Base-by-base conservation (phyloP, 2,797 vertebrate genomes). In the Pitangus sulphuratus region DNA sequence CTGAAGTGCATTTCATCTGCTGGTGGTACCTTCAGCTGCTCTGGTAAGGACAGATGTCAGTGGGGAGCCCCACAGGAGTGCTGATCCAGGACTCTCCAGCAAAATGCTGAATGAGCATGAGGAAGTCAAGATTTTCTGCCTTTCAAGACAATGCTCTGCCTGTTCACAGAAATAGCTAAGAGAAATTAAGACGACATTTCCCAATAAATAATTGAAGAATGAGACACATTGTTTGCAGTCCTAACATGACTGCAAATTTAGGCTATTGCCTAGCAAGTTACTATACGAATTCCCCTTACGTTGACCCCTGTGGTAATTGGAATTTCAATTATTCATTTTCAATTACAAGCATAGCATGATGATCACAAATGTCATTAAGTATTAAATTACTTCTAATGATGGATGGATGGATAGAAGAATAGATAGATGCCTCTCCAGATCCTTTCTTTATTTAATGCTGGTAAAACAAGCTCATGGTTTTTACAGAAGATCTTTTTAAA, bases 321-420 rank as follows among this genome's bases (percentile, higher is more conserved):
- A 98, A 97, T 98, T 98, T 98, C 97, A 98, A 96, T 97, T 98
- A 98, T 98, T 98, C 96, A 98, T 98, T 98, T 98, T 98, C 96
- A 98, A 97, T 98, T 98, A 98, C 93, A 95, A 97, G 93, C 92
- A 91, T 97, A 96, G 94, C 94, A 95, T 97, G 96, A 97, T 97
- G 97, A 98, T 97, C 96, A 97, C 95, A 98, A 97, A 97, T 97
- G 97, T 97, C 97, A 97, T 98, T 97, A 98, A 97, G 96, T 97
- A 97, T 96, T 97, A 97, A 98, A 97, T 97, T 97, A 95, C 90
- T 85, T 94, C 93, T 98, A 97, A 98, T 97, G 97, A 96, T 92
- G 87, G 95, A 96, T 91, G 95, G 95, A 91, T 58, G 88, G 94
- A 97, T 51, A 92, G 68, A 95, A 24, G 33, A 65, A 96, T 83